Base-by-base conservation (phyloP, 2,797 vertebrate genomes). In the Otolemur crassicaudatus region DNA sequence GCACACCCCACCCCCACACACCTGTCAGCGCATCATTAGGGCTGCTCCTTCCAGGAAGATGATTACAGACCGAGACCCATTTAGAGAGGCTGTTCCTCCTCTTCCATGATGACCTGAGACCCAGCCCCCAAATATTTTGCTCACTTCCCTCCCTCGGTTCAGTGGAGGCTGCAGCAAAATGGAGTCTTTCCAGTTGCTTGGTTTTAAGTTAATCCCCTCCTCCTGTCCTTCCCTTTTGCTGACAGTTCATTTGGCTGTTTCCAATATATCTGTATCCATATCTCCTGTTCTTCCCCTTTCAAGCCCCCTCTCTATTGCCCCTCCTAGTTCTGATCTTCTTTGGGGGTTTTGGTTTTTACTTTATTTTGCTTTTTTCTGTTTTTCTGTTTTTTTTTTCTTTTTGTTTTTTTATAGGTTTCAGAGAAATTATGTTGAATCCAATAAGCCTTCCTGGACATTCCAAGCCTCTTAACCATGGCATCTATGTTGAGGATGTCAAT, bases 391-490 rank as follows among this genome's bases (percentile, higher is more conserved):
- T 98, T 98, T 98, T 98, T 98, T 98, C 97, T 97, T 91, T 97
- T 98, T 94, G 98, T 97, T 80, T 98, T 98, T 98, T 98, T 99
- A 98, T 99, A 99, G 99, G 99, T 99, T 99, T 99, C 99, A 99
- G 99, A 99, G 99, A 99, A 98, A 99, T 99, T 99, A 99, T 99
- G 99, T 99, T 99, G 99, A 99, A 99, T 98, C 98, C 99, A 99
- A 99, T 99, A 99, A 99, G 99, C 98, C 99, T 99, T 98, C 99
- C 99, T 70, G 99, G 99, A 99, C 98, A 99, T 98, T 98, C 99
- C 98, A 99, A 99, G 98, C 99, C 99, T 98, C 99, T 99, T 99
- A 99, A 99, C 98, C 99, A 98, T 98, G 98, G 99, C 98, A 98
- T 99, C 98, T 99, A 99, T 99, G 98, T 99, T 99, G 98, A 99